phyloP scores from a whole-genome alignment of 2,113 vertebrate genomes.

The Tetrax tetrax region DNA sequence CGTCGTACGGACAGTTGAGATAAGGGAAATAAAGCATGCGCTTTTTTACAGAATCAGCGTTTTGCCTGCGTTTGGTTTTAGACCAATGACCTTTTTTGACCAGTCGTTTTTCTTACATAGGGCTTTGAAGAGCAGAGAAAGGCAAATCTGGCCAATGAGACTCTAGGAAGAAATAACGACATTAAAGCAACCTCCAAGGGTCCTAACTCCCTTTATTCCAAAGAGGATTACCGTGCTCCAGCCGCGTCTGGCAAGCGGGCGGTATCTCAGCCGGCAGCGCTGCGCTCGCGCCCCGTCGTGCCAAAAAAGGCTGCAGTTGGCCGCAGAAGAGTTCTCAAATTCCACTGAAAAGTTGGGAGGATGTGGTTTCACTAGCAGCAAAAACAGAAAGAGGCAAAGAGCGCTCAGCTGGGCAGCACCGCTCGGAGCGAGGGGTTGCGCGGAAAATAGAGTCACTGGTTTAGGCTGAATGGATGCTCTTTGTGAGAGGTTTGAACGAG shows the following conservation, averaged over 20 bases:
- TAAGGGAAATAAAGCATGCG: background rate
- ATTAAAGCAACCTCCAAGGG: background rate
- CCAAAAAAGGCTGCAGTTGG: slow-evolving; percentile 53
- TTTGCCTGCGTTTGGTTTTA: background rate
- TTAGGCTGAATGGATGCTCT: background rate
- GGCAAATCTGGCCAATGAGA: background rate
- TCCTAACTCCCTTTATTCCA: rapidly evolving
- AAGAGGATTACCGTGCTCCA: slow-evolving; percentile 71
- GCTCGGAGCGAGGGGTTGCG: rapidly evolving
- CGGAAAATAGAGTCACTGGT: background rate
- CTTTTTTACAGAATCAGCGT: background rate
- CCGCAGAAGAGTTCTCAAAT: slow-evolving; percentile 34
- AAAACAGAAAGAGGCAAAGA: background rate
- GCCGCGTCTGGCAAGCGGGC: background rate
- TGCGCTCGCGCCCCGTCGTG: background rate
- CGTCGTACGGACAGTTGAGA: too few relatives aligned
- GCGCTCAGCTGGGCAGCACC: background rate
- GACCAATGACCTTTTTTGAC: background rate
- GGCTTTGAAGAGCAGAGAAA: background rate
- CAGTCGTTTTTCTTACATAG: background rate
- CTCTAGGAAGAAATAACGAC: background rate
- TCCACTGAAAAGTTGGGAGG: slow-evolving; percentile 64
- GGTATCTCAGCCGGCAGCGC: slow-evolving; percentile 65
- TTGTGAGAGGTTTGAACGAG: background rate
- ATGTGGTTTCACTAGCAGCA: slow-evolving; percentile 71